Evolutionary conservation across 64 coral and sea anemone species (phyloP).

Genomic region (Acropora yongei): DNA sequence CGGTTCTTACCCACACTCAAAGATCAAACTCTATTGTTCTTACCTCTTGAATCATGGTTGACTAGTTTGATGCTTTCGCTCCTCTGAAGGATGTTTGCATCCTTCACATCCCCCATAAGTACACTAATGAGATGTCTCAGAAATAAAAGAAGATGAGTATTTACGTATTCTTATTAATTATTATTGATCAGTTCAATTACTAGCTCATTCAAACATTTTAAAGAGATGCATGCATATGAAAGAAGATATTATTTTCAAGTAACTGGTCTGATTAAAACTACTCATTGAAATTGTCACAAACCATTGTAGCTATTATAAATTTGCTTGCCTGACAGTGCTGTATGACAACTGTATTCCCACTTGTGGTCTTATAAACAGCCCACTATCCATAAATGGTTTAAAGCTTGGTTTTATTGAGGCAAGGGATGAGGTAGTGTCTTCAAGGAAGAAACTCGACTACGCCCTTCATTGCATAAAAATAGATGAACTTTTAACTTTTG

Average conservation of each 20-base stretch:
- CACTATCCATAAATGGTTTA: no score
- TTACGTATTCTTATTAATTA: neutral
- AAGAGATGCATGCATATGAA: no score
- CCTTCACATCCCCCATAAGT: slow-evolving; percentile 59
- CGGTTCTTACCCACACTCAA: slow-evolving; percentile 64
- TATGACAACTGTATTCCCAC: no score
- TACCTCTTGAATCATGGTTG: slow-evolving; percentile 34
- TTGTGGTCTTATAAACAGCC: no score
- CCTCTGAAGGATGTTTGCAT: slow-evolving; percentile 48
- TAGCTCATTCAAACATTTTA: neutral
- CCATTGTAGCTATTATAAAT: no score
- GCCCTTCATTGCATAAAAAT: neutral
- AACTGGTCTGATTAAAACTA: no score
- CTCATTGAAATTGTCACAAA: no score
- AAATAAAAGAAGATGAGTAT: slow-evolving; percentile 24
- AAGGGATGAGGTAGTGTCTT: no score
- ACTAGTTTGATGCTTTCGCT: slow-evolving; percentile 49
- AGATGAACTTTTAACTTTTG: neutral
- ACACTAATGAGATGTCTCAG: slow-evolving; percentile 55
- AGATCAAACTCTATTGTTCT: slow-evolving; percentile 59
- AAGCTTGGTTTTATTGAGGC: no score
- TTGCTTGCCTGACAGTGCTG: no score
- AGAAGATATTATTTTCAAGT: no score
- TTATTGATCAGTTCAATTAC: neutral
- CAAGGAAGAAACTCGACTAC: neutral